These are phyloP conservation scores for Coreoperca whiteheadi DNA, from an alignment of 2,113 vertebrate genomes.

Conservation along the genomic window DNA sequence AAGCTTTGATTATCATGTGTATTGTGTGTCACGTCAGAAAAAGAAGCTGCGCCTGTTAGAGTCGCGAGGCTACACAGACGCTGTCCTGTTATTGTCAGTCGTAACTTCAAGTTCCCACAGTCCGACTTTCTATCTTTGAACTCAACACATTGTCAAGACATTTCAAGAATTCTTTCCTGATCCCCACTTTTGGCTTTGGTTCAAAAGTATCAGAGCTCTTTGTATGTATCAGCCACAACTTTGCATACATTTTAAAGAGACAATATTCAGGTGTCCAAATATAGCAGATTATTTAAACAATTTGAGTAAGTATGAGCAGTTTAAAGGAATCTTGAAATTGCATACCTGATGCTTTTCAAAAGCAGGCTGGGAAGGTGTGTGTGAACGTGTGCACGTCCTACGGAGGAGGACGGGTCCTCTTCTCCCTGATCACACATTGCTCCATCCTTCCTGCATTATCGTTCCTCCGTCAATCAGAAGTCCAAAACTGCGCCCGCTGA, in stretches of 20 bases:
- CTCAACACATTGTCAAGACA: neutral
- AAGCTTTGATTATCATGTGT: neutral
- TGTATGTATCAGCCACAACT: neutral
- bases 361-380: neutral
- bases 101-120: conserved; percentile 7
- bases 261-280: neutral
- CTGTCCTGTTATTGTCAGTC: neutral
- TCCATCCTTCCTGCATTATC: conserved; percentile 18
- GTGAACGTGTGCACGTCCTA: neutral
- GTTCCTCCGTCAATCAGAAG: neutral
- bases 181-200: neutral
- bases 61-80: conserved; percentile 1
- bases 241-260: neutral
- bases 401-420: conserved; percentile 28
- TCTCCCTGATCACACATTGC: conserved; percentile 1
- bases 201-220: neutral
- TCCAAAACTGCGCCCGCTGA: neutral
- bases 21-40: neutral
- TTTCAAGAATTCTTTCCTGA: neutral
- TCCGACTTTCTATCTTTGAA: neutral
- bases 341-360: conserved; percentile 61
- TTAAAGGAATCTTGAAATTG: neutral
- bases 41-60: neutral
- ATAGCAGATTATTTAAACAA: neutral
- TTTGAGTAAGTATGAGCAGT: accelerated